Evolutionary conservation across 2,113 vertebrate genomes (phyloP), one percentile per base, ranked within the genome.

Genomic region (Alligator sinensis): DNA sequence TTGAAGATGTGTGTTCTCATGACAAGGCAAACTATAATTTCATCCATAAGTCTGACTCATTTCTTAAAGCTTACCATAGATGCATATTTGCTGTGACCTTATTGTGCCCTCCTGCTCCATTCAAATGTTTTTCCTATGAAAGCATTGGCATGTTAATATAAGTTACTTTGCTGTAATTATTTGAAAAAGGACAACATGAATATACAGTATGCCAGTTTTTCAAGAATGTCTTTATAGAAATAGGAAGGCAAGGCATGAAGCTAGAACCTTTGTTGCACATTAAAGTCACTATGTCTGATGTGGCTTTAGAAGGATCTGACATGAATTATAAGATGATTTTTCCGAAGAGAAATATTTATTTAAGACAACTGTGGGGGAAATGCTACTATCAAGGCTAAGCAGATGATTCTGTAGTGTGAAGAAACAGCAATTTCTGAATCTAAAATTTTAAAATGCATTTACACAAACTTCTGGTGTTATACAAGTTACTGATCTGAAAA

Each of bases 1-100:
- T 96, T 96, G 96, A 96, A 96, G 94, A 96, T 87, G 80, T 24
- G 82, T 90, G 63, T 80, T 97, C 90, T 94, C 91, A 93, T 96
- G 93, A 95, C 80, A 96, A 94, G 82, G 93, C 61, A 94, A 92
- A 86, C 66, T 89, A 92, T 91, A 82, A 92, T 84, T 93, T 82
- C 81, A 94, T 63, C 63, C 80, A 89, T 91, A 95, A 81, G 68
- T 82, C 92, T 95, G 88, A 95, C 88, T 93, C 86, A 80, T 85
- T 91, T 92, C 90, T 91, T 92, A 57, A 38, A 77, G 76, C 89
- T 94, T 30, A 76, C 60, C 79, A 27, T 70, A 88, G 88, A 87
- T 57, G 47, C 34, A 78, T 27, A 81, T 92, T 34, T 54, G 18
- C 38, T 63, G 5, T 95, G 92, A 96, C 87, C 83, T 93, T 92